A percentile compares a stretch with the other conserved stretches of the same genome.
Evolutionary conservation across 1,140 invertebrate genomes (phyloP).

Genomic region (Halesus radiatus): DNA sequence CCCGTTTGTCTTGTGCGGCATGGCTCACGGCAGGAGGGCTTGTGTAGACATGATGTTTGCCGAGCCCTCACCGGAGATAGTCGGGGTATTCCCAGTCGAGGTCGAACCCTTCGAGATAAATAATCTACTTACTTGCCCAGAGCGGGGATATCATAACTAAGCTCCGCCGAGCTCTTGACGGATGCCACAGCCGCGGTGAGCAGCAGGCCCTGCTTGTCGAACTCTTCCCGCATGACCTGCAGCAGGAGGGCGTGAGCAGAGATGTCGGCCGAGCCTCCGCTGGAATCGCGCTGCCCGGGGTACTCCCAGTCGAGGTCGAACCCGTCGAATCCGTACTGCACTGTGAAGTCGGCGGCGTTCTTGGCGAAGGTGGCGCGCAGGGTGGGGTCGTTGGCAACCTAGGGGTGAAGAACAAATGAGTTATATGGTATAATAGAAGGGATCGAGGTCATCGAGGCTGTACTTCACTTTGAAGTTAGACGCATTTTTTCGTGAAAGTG

Average conservation of each 20-base stretch:
- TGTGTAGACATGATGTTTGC: too few relatives aligned
- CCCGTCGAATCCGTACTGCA: conserved; percentile 82
- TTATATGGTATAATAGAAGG: too few relatives aligned
- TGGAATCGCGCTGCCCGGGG: conserved; percentile 76
- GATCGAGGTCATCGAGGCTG: too few relatives aligned
- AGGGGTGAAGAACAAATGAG: background rate
- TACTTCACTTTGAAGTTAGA: too few relatives aligned
- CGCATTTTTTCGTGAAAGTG: too few relatives aligned
- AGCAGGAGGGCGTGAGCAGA: conserved; percentile 70
- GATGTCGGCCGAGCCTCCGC: conserved; percentile 67
- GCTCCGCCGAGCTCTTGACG: conserved; percentile 67
- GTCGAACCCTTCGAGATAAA: background rate
- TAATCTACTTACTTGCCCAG: conserved; percentile 61
- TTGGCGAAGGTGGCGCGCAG: conserved; percentile 74
- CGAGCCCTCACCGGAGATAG: too few relatives aligned
- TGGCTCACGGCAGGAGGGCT: too few relatives aligned
- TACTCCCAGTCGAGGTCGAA: conserved; percentile 89
- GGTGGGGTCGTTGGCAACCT: conserved; percentile 70
- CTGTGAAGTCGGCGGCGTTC: conserved; percentile 73
- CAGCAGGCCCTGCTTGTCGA: conserved; percentile 68
- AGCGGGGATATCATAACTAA: conserved; percentile 74
- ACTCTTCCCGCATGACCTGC: conserved; percentile 72
- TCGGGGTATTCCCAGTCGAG: too few relatives aligned
- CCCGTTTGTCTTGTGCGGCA: too few relatives aligned
- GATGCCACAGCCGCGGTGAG: conserved; percentile 77